Conservation (phyloP, 2,113 vertebrate species). For the Pomatostomus ruficeps region DNA sequence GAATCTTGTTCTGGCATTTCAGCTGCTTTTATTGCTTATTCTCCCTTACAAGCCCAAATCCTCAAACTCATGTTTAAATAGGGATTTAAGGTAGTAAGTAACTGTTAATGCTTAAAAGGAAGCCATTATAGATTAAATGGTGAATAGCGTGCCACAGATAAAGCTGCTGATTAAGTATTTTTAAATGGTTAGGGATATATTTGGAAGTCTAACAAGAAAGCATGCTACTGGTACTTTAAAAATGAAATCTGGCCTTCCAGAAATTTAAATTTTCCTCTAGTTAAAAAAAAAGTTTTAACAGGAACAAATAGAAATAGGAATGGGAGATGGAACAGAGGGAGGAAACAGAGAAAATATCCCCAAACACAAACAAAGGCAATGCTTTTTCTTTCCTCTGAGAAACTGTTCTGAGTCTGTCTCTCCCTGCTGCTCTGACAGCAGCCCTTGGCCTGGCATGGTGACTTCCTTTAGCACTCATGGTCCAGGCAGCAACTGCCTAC, state of each 20-base stretch:
- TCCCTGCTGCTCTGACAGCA: neutral
- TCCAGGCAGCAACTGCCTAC: neutral
- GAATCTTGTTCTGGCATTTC: neutral
- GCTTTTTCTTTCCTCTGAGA: neutral
- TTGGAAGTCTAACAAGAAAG: neutral
- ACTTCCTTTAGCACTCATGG: neutral
- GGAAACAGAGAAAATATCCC: neutral
- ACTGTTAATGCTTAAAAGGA: neutral
- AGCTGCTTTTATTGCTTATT: neutral
- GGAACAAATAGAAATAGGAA: neutral
- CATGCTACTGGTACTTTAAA: neutral
- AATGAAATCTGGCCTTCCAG: neutral
- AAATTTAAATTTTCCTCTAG: neutral
- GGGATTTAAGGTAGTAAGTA: constrained; percentile 22
- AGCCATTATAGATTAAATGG: neutral
- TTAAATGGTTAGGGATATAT: neutral
- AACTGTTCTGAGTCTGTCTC: neutral
- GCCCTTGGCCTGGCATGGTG: neutral
- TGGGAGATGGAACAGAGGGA: neutral
- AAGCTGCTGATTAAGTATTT: constrained; percentile 15
- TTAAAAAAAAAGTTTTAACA: neutral
- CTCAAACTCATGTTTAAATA: neutral
- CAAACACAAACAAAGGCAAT: neutral
- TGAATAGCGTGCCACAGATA: neutral
- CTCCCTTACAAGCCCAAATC: neutral